Evolutionary conservation across 2,888 invertebrate genomes (phyloP).

Genomic region (Ophion ellenae): DNA sequence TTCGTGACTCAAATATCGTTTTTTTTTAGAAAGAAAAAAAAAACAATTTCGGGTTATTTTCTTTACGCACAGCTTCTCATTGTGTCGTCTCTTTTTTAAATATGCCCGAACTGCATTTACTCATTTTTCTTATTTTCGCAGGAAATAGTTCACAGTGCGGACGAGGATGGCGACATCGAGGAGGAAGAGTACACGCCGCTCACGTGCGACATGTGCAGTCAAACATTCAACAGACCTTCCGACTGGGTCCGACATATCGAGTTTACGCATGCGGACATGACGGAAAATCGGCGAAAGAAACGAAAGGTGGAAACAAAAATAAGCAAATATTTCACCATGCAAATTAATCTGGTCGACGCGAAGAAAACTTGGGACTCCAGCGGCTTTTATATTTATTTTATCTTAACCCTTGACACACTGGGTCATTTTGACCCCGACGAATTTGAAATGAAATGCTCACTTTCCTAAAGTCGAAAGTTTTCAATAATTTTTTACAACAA

Average conservation of each 20-base stretch:
- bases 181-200: conserved; percentile 89
- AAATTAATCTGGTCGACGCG: not conserved
- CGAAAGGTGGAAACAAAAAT: conserved; percentile 76
- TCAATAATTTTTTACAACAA: no score
- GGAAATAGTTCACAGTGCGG: conserved; percentile 83
- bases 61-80: not conserved
- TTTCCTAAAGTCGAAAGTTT: no score
- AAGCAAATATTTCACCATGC: not conserved
- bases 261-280: conserved; percentile 88
- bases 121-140: conserved; percentile 58
- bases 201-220: conserved; percentile 93
- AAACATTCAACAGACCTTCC: conserved; percentile 92
- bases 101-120: not conserved
- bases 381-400: no score
- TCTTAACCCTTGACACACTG: no score
- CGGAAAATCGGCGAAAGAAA: conserved; percentile 83
- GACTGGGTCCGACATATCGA: conserved; percentile 94
- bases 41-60: not conserved
- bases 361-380: not conserved
- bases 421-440: no score
- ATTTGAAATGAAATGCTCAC: no score
- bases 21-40: conserved; percentile 6
- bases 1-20: not conserved
- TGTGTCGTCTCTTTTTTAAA: not conserved
- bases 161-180: conserved; percentile 84